Base-by-base conservation (phyloP, 2,797 vertebrate species). In the Chelon labrosus region DNA sequence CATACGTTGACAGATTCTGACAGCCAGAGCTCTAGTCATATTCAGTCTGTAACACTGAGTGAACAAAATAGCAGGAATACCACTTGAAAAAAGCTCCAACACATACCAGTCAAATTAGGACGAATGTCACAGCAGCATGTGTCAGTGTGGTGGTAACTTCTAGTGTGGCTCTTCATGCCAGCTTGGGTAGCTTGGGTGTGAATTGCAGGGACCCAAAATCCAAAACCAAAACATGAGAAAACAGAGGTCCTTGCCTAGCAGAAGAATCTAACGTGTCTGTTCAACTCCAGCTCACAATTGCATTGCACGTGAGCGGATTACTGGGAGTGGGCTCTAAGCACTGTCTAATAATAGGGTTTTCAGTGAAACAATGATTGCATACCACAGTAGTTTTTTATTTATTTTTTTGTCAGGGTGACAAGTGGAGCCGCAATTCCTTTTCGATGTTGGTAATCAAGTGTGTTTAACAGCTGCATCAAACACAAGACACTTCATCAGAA, bases 1-100 rank as follows among this genome's bases (percentile, higher is more conserved):
- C 70, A 67, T 65, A 75, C 44, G 54, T 56, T 61, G 39, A 75
- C 68, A 73, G 52, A 59, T 13, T 46, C 22, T 41, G 65, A 55
- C 57, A 67, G 42, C 16, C 16, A 8, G 14, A 61, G 17, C 14
- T 14, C 12, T 11, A 65, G 20, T 74, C 57, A 47, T 11, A 55
- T 44, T 51, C 46, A 65, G 31, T 8, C 31, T 69, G 53, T 14
- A 37, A 27, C 31, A 58, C 51, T 10, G 8, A 61, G 55, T 59
- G 46, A 27, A 46, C 25, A 25, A 41, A 67, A 71, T 10, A 19
- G 49, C 50, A 47, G 3, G 6, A 47, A 38, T 4, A 10, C 5
- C 27, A 20, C 38, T 66, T 44, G 31, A 46, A 62, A 46, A 62
- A 35, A 35, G 31, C 31, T 7, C 31, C 1, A 7, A 17, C 42